Base-by-base conservation (phyloP, 2,888 invertebrate species). In the Drosophila lacicola region DNA sequence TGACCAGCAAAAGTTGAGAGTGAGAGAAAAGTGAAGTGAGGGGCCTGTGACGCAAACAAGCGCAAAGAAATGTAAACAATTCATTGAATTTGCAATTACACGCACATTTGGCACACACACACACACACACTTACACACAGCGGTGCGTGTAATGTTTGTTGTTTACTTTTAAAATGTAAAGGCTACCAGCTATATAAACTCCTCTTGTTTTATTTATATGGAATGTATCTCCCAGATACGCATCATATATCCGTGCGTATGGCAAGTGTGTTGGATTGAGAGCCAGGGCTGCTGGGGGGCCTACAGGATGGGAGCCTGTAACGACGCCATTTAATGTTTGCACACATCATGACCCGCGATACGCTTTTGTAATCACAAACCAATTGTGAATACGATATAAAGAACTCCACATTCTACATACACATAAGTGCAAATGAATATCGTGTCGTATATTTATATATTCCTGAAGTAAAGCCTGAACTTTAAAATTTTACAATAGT, bases 51-150 rank as follows among this genome's bases (percentile, higher is more conserved):
- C 54, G 77, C 79, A 83, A 88, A 88, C 85, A 88, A 85, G 88
- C 80, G 80, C 86, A 88, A 88, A 90, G 89, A 89, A 88, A 89
- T 83, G 88, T 84, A 90, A 88, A 90, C 90, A 89, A 82, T 89
- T 80, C 90, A 89, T 89, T 90, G 90, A 90, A 90, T 88, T 88
- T 87, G 90, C 90, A 90, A 89, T 89, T 90, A 90, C 89, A 88
- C 89, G 90, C 89, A 83, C 87, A 90, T 90, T 88, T 90, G 78
- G 74, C 17, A 17, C 17, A 66, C 69, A 90, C 67, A 73, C 70
- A 61, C 62, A 54, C 65, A 47, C 56, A 53, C 42, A 62, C 67
- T 63, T 29, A 62, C 54, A 44, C 19, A 80, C 67, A 67, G 47
- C 68, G 68, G 70, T 85, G 89, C 88, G 88, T 88, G 88, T 89